Conservation (phyloP, 2,113 vertebrate genomes). For the Urocitellus parryii region DNA sequence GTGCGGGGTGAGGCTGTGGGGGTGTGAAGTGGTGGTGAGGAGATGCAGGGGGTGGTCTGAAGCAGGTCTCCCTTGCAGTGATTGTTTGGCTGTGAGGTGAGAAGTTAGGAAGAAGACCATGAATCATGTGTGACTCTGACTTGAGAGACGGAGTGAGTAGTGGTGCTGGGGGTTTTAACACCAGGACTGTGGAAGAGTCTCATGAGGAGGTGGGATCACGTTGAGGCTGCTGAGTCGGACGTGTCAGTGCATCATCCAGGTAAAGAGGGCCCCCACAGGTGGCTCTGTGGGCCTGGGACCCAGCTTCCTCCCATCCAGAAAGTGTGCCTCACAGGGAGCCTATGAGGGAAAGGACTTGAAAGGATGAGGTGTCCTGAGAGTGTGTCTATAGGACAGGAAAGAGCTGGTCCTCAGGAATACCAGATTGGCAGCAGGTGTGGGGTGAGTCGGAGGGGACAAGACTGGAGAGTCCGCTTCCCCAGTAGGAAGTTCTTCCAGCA, state of each 20-base stretch:
- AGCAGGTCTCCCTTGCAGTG: neutral
- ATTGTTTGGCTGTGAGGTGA: neutral
- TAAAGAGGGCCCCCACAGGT: neutral
- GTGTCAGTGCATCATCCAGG: neutral
- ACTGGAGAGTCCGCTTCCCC: neutral
- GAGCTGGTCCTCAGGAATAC: neutral
- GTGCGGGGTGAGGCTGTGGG: neutral
- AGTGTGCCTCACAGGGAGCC: neutral
- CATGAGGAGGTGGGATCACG: neutral
- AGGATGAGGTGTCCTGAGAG: neutral
- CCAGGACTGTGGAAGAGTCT: neutral
- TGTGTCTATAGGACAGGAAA: neutral
- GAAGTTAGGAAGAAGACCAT: neutral
- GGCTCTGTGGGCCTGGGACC: neutral
- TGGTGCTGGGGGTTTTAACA: neutral
- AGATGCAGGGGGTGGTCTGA: neutral
- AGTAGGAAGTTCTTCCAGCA: neutral
- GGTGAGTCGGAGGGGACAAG: neutral
- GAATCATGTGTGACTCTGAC: neutral
- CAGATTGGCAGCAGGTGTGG: too few relatives aligned
- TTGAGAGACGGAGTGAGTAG: neutral
- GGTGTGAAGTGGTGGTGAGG: neutral
- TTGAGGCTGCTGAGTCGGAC: neutral
- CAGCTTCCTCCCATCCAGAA: neutral
- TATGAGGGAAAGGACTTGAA: neutral